These are phyloP conservation scores for Drosophila acutilabella DNA, from an alignment of 2,888 invertebrate species.

Conservation along the genomic window DNA sequence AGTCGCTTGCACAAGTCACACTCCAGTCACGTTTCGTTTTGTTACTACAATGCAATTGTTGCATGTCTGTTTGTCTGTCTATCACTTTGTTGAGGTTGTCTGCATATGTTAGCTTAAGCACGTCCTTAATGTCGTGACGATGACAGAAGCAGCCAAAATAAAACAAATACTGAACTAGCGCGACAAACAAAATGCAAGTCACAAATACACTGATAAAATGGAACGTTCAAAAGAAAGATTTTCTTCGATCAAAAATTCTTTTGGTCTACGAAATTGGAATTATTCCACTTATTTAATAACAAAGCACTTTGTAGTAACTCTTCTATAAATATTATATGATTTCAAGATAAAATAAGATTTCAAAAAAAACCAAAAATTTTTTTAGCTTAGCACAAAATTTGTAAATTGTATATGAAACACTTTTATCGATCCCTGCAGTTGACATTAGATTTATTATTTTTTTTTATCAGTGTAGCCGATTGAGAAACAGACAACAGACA, in stretches of 20 bases:
- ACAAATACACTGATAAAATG: conserved; percentile 23
- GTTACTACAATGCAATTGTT: conserved; percentile 36
- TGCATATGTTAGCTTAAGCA: conserved; percentile 74
- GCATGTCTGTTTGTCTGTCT: conserved; percentile 36
- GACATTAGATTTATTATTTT: too few relatives aligned
- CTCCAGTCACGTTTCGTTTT: conserved; percentile 73
- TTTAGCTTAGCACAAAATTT: too few relatives aligned
- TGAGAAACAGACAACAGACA: conserved; percentile 1
- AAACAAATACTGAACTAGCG: conserved; percentile 71
- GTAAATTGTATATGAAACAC: too few relatives aligned
- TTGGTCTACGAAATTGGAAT: too few relatives aligned
- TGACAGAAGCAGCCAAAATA: conserved; percentile 56
- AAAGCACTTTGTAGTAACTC: too few relatives aligned
- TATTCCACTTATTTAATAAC: too few relatives aligned
- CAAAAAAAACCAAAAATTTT: too few relatives aligned
- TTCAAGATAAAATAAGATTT: too few relatives aligned
- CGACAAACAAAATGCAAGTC: conserved; percentile 70
- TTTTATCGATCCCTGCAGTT: too few relatives aligned
- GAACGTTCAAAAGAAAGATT: too few relatives aligned
- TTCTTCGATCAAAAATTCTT: too few relatives aligned
- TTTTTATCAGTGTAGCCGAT: background rate
- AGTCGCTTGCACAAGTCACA: conserved; percentile 59
- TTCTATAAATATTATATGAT: too few relatives aligned
- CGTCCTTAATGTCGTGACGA: conserved; percentile 74
- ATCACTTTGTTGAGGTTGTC: conserved; percentile 27